Base-by-base conservation (phyloP, 2,888 invertebrate genomes). In the Macrophya annulata region DNA sequence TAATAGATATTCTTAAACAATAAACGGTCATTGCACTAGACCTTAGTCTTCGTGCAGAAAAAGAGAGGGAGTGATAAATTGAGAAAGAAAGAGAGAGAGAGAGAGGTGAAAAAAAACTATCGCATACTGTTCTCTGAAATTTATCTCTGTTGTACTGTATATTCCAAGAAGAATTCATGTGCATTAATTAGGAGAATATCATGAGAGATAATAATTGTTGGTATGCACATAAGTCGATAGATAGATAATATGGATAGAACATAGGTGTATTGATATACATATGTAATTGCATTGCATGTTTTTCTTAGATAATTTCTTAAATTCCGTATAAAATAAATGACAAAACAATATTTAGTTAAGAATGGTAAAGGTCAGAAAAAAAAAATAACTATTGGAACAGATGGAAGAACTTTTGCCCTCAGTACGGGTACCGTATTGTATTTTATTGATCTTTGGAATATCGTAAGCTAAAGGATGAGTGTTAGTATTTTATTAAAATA, bases 21-120 rank as follows among this genome's bases (percentile, higher is more conserved):
- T 10, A 55, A 51, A 55, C 40, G 79, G 59, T 79, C 79, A 59
- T 79, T 79, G 59, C 40, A 40, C 79, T 59, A 79, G 79, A 55
- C 79, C 40, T 59, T n/a, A 77, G 48, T 37, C 21, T 40, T 17
- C 62, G 79, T 9, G 72, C 45, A 25, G 6, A 17, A n/a, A 55
- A 1, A n/a, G 37, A 68, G 31, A 65, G n/a, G n/a, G 15, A 31
- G 10, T 6, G 15, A 37, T 31, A 25, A 31, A 65, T 31, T 15
- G 3, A 31, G 3, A 51, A 51, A 15, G 48, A 51, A 6, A 43
- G 6, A 43, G 6, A 6, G 21, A 59, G 21, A 21, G 62, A 62
- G 21, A 62, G 65, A 65, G 62, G 37, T 37, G 15, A 68, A 17
- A 15, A 17, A 15, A 68, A 17, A 17, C 17, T 15, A 8, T 37